A percentile compares a stretch with the other conserved stretches of the same genome.
These are phyloP conservation scores for Chlorops oryzae DNA, from an alignment of 1,140 invertebrate genomes.

Conservation along the genomic window DNA sequence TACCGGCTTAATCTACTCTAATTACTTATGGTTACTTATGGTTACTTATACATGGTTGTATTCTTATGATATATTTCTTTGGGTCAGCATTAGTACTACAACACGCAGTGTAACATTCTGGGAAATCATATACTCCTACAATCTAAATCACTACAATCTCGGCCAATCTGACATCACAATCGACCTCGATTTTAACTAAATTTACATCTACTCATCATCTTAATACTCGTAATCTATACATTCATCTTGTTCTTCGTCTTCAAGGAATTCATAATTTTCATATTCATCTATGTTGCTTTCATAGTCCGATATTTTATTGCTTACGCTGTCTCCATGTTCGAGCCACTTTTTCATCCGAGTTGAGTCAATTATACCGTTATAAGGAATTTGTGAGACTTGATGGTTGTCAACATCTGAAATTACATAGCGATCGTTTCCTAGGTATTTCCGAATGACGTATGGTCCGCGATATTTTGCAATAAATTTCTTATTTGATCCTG, in stretches of 20 bases:
- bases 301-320: neutral
- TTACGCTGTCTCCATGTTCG: neutral
- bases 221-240: neutral
- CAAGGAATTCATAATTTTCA: conserved; percentile 3
- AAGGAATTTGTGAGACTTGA: conserved; percentile 7
- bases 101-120: too few species aligned
- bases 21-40: too few species aligned
- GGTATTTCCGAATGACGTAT: conserved; percentile 1
- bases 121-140: neutral
- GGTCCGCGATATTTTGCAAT: conserved; percentile 5
- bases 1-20: too few species aligned
- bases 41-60: too few species aligned
- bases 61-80: too few species aligned
- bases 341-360: neutral
- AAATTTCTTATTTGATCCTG: conserved; percentile 3
- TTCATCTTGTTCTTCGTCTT: neutral
- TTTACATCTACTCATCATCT: neutral
- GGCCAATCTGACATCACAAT: conserved; percentile 2
- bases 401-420: neutral
- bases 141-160: conserved; percentile 3
- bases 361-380: too few species aligned
- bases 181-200: conserved; percentile 3
- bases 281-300: conserved; percentile 2
- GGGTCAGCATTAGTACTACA: too few species aligned
- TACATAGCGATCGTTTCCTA: conserved; percentile 2